These are phyloP conservation scores for Oscheius sp. DNA, from an alignment of 2,888 invertebrate genomes.

Conservation along the genomic window DNA sequence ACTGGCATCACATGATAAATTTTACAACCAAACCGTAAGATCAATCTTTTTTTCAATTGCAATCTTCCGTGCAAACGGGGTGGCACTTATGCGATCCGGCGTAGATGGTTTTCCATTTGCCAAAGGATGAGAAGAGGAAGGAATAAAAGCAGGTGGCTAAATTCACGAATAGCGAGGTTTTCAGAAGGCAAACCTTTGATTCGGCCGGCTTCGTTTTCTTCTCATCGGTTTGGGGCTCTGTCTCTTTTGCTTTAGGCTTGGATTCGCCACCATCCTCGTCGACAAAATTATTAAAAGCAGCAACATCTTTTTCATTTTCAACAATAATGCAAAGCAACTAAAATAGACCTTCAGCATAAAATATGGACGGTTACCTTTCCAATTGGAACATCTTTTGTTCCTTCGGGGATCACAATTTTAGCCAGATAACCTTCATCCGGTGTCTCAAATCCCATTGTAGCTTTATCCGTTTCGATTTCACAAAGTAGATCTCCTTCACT, in stretches of 20 bases:
- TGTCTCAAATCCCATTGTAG: conserved; percentile 98
- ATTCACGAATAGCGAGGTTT: neutral
- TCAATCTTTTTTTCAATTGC: conserved; percentile 84
- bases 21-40: conserved; percentile 50
- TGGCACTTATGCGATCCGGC: conserved; percentile 84
- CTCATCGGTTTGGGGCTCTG: neutral
- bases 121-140: neutral
- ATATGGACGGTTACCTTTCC: conserved; percentile 80
- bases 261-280: conserved; percentile 41
- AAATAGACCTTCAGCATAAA: conserved; percentile 41
- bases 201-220: neutral
- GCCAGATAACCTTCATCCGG: conserved; percentile 97
- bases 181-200: neutral
- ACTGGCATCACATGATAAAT: neutral
- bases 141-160: neutral
- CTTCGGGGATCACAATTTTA: conserved; percentile 89
- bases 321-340: conserved; percentile 94
- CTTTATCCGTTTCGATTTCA: conserved; percentile 99
- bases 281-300: conserved; percentile 88
- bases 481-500: conserved; percentile 96
- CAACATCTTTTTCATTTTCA: conserved; percentile 83
- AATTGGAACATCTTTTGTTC: conserved; percentile 91
- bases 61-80: conserved; percentile 90
- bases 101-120: conserved; percentile 36
- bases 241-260: neutral